phyloP scores from a whole-genome alignment of 1,140 invertebrate species.

The Dufourea novaeangliae region DNA sequence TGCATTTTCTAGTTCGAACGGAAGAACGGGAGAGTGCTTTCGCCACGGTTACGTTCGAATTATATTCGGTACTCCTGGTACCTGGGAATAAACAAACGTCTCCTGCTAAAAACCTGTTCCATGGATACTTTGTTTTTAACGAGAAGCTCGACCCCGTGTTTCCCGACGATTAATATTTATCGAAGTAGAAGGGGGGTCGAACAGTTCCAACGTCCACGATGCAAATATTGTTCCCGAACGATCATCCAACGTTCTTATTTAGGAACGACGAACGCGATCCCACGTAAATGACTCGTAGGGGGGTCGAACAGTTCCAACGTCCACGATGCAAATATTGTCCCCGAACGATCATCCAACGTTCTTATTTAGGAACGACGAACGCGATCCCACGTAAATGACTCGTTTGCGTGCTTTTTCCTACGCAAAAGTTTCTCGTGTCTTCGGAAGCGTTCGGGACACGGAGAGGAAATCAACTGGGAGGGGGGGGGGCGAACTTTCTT shows the following conservation, averaged over 20 bases:
- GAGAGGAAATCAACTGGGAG: neutral
- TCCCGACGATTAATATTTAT: constrained; percentile 12
- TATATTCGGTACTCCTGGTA: too few relatives aligned
- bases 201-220: neutral
- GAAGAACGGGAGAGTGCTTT: too few relatives aligned
- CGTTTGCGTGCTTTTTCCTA: constrained; percentile 32
- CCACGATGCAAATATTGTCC: constrained; percentile 5
- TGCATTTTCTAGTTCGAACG: constrained; percentile 9
- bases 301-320: neutral
- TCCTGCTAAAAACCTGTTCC: too few relatives aligned
- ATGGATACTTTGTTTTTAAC: too few relatives aligned
- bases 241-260: too few relatives aligned
- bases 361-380: neutral
- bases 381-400: constrained; percentile 20
- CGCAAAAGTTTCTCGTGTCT: constrained; percentile 1
- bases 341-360: neutral
- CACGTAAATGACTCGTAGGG: neutral
- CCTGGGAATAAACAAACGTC: too few relatives aligned
- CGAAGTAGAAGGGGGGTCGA: neutral
- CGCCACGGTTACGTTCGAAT: too few relatives aligned
- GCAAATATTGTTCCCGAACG: neutral
- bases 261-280: neutral
- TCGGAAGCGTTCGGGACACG: neutral
- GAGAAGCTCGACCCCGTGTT: neutral
- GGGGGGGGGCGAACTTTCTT: constrained; percentile 36